These are phyloP conservation scores for Amblyraja radiata DNA, from an alignment of 2,797 vertebrate species.

Conservation along the genomic window DNA sequence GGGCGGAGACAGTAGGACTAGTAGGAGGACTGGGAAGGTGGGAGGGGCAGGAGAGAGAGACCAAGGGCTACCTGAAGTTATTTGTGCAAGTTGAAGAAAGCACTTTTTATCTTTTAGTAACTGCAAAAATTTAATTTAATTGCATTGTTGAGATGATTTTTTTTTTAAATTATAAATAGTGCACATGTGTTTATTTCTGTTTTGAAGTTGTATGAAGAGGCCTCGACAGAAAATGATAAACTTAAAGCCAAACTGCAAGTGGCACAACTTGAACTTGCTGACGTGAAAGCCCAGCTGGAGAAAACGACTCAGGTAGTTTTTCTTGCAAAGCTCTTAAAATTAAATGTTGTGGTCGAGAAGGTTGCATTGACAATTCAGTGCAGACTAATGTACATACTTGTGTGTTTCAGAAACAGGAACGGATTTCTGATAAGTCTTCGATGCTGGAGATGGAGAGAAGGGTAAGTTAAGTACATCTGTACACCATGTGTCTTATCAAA, in stretches of 20 bases:
- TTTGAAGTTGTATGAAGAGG: slow-evolving; percentile 78
- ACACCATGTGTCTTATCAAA: too few species aligned
- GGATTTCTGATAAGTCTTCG: slow-evolving; percentile 77
- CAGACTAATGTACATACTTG: not conserved
- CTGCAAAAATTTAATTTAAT: too few species aligned
- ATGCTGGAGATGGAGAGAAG: slow-evolving; percentile 81
- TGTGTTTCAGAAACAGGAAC: slow-evolving; percentile 73
- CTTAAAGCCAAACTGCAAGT: slow-evolving; percentile 84
- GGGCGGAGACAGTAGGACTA: too few species aligned
- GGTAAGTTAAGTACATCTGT: slow-evolving; percentile 53
- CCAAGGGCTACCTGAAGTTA: too few species aligned
- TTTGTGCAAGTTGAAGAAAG: not conserved
- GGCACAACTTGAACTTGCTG: slow-evolving; percentile 79
- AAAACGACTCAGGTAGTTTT: slow-evolving; percentile 74
- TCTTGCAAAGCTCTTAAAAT: not conserved
- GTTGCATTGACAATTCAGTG: not conserved
- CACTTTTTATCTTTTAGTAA: too few species aligned
- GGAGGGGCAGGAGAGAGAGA: too few species aligned
- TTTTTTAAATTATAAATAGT: not conserved
- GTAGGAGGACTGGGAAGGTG: too few species aligned
- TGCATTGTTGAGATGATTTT: too few species aligned
- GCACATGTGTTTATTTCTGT: slow-evolving; percentile 1
- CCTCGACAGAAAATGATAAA: slow-evolving; percentile 84
- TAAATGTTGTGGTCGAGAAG: not conserved
- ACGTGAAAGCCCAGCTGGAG: slow-evolving; percentile 79